Evolutionary conservation across 2,113 vertebrate genomes (phyloP).

Genomic region (Xiphophorus couchianus): DNA sequence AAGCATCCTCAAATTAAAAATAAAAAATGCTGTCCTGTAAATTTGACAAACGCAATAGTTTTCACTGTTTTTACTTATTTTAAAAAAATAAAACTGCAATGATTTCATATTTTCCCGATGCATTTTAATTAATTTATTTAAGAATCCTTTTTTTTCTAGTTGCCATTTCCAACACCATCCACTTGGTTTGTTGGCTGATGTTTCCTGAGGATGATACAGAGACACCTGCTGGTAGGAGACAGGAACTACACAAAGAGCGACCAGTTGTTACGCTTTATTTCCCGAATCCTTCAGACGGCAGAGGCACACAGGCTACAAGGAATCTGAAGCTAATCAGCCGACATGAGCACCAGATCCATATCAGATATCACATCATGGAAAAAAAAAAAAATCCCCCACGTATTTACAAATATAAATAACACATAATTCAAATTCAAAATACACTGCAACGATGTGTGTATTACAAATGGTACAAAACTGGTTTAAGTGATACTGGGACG

Average conservation of each 20-base stretch:
- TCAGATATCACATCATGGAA: conserved; percentile 39
- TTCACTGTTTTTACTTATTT: too few relatives aligned
- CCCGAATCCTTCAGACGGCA: conserved; percentile 39
- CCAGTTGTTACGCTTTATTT: neutral
- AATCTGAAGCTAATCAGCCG: conserved; percentile 36
- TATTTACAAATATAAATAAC: conserved; percentile 77
- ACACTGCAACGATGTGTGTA: conserved; percentile 34
- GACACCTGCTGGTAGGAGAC: conserved; percentile 47
- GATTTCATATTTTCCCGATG: too few relatives aligned
- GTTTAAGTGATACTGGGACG: conserved; percentile 19
- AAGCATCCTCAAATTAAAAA: too few relatives aligned
- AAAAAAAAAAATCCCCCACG: conserved; percentile 22
- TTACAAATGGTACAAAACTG: conserved; percentile 60
- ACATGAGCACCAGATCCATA: conserved; percentile 59
- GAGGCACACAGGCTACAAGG: conserved; percentile 55
- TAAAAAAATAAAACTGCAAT: too few relatives aligned
- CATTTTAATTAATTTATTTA: neutral
- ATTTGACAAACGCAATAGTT: too few relatives aligned
- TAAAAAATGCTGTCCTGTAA: too few relatives aligned
- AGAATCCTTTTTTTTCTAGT: neutral
- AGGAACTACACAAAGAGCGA: conserved; percentile 9
- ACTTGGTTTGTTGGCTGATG: neutral
- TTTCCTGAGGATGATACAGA: neutral
- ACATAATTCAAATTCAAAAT: conserved; percentile 44
- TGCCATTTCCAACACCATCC: too few relatives aligned